A percentile compares a stretch with the other conserved stretches of the same genome.
Evolutionary conservation across 2,888 invertebrate species (phyloP).

Genomic region (Lasioglossum figueresi): DNA sequence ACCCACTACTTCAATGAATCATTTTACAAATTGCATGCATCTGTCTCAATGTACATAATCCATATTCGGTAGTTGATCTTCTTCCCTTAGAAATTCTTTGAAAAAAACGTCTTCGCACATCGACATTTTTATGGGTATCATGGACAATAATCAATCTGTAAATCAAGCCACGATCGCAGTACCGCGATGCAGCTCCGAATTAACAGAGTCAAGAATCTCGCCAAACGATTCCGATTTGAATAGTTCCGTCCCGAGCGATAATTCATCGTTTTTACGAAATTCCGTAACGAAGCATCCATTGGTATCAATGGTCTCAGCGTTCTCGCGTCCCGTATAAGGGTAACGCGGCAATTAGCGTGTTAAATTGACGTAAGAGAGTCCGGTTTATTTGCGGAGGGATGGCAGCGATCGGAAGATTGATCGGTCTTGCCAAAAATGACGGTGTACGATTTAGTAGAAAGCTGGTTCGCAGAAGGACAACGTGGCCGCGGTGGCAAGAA

Average conservation of each 20-base stretch:
- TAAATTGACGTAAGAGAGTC: conserved; percentile 14
- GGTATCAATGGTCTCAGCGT: conserved; percentile 8
- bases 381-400: background rate
- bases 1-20: background rate
- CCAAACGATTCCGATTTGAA: background rate
- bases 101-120: background rate
- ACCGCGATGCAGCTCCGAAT: background rate
- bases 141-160: too few species aligned
- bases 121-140: background rate
- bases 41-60: background rate
- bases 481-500: conserved; percentile 12
- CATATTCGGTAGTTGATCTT: background rate
- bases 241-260: background rate
- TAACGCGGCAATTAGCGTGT: conserved; percentile 17
- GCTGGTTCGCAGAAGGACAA: background rate
- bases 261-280: conserved; percentile 14
- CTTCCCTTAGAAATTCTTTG: background rate
- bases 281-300: background rate
- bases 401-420: conserved; percentile 33
- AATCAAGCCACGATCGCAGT: background rate
- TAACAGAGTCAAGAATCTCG: background rate
- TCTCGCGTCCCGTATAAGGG: conserved; percentile 28
- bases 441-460: conserved; percentile 30
- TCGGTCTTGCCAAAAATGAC: conserved; percentile 37
- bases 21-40: background rate